Evolutionary conservation across 1,140 invertebrate genomes (phyloP).

Genomic region (Elymnias hypermnestra): DNA sequence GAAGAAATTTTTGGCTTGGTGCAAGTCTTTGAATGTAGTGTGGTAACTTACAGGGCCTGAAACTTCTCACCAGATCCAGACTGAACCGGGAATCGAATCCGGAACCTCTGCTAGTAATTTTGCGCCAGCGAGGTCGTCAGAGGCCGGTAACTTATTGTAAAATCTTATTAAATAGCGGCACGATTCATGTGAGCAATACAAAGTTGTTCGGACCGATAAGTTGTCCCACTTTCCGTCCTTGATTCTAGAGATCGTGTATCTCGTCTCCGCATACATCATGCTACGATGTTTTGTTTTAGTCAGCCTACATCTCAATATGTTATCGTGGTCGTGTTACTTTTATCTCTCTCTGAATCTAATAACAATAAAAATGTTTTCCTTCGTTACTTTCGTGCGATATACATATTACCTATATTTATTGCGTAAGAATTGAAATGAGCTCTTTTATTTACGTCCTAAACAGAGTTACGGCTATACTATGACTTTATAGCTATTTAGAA

Average conservation of each 20-base stretch:
- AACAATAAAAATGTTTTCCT: slow-evolving; percentile 10
- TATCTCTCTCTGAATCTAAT: slow-evolving; percentile 16
- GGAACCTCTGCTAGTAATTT: too few relatives aligned
- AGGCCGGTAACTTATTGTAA: slow-evolving; percentile 1
- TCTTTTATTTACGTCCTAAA: too few relatives aligned
- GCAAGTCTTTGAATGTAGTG: too few relatives aligned
- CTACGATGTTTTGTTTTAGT: slow-evolving; percentile 25
- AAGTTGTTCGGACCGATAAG: slow-evolving; percentile 29
- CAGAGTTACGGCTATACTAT: too few relatives aligned
- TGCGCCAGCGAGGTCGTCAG: too few relatives aligned
- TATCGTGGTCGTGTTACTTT: slow-evolving; percentile 23
- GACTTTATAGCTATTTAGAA: too few relatives aligned
- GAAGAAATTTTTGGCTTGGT: too few relatives aligned
- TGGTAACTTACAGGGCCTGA: too few relatives aligned
- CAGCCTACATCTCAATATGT: slow-evolving; percentile 24
- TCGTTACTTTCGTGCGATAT: background rate
- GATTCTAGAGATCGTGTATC: slow-evolving; percentile 30
- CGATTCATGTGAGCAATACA: slow-evolving; percentile 27
- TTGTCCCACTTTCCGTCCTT: slow-evolving; percentile 31
- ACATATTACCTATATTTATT: background rate
- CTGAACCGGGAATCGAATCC: too few relatives aligned
- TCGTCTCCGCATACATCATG: slow-evolving; percentile 31
- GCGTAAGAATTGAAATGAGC: too few relatives aligned
- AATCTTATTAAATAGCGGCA: slow-evolving; percentile 22
- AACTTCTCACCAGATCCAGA: too few relatives aligned